Conservation (phyloP, 2,888 invertebrate species). For the Stomorhina lunata region DNA sequence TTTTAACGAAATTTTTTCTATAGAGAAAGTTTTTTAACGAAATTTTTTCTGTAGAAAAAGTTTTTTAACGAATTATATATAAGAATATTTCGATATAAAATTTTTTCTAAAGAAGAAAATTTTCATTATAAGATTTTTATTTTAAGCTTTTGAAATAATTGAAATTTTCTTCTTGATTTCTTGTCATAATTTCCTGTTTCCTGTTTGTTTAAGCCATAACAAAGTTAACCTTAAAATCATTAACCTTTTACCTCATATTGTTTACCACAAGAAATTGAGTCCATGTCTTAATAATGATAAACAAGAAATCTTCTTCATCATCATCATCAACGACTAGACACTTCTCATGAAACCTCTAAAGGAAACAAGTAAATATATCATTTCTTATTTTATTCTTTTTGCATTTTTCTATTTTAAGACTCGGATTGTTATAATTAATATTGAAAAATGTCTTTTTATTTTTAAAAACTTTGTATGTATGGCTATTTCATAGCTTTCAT, state of each 20-base stretch:
- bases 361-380: background rate
- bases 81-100: too few relatives aligned
- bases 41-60: too few relatives aligned
- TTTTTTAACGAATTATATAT: too few relatives aligned
- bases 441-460: conserved; percentile 9
- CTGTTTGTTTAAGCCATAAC: conserved; percentile 5
- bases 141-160: too few relatives aligned
- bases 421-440: conserved; percentile 39
- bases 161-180: too few relatives aligned
- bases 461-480: conserved; percentile 20
- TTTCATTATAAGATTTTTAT: too few relatives aligned
- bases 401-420: conserved; percentile 51
- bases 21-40: too few relatives aligned
- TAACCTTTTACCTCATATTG: conserved; percentile 46
- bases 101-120: too few relatives aligned
- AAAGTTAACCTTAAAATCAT: conserved; percentile 28
- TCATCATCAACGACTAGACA: conserved; percentile 40
- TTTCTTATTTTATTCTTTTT: background rate
- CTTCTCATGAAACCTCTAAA: background rate
- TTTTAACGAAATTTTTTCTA: too few relatives aligned
- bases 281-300: conserved; percentile 11
- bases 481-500: too few relatives aligned
- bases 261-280: conserved; percentile 24
- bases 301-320: too few relatives aligned
- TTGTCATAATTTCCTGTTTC: conserved; percentile 18